Percentiles rank a stretch among this genome's conserved stretches.
Conservation (phyloP, 1,140 invertebrate species). For the Pteromalus puparum region DNA sequence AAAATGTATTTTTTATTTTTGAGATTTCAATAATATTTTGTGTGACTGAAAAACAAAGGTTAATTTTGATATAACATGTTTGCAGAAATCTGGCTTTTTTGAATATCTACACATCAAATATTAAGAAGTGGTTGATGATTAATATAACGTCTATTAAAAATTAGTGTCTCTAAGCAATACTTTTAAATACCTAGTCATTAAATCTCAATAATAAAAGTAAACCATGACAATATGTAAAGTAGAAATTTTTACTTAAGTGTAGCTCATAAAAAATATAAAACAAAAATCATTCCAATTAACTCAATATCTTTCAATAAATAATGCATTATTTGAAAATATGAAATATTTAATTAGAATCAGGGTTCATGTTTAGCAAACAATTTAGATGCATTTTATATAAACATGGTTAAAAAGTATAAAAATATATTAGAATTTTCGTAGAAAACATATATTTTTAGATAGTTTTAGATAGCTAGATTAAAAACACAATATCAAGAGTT, state of each 20-base stretch:
- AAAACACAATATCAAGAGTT: background rate
- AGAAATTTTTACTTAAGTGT: background rate
- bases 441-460: conserved; percentile 31
- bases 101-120: background rate
- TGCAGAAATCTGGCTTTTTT: background rate
- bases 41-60: too few relatives aligned
- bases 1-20: too few relatives aligned
- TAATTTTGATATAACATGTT: too few relatives aligned
- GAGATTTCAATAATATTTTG: too few relatives aligned
- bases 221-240: conserved; percentile 45
- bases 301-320: background rate
- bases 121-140: background rate
- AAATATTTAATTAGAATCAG: conserved; percentile 21
- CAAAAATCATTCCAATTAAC: conserved; percentile 43
- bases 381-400: conserved; percentile 17
- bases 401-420: background rate
- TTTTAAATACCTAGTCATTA: conserved; percentile 35
- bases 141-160: background rate
- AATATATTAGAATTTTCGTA: background rate
- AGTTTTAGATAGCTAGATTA: conserved; percentile 1
- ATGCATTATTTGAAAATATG: background rate
- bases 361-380: conserved; percentile 15
- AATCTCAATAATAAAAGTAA: conserved; percentile 34
- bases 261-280: background rate
- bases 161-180: conserved; percentile 13